Percentiles rank a stretch among this genome's conserved stretches.
Conservation (phyloP, 2,113 vertebrate genomes). For the Dipodomys stephensi region DNA sequence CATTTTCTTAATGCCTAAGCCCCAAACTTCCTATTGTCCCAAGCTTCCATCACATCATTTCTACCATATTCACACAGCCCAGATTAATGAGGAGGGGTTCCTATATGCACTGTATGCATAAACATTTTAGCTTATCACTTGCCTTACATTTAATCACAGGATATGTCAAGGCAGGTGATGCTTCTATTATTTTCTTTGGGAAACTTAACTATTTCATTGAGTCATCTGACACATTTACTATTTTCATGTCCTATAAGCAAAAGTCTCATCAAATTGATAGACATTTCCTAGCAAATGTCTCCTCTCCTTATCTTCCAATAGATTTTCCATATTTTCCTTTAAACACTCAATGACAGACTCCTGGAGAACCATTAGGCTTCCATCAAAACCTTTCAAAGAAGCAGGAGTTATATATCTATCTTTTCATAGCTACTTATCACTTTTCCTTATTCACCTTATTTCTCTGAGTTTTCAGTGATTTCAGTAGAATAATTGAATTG, state of each 20-base stretch:
- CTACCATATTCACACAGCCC: background rate
- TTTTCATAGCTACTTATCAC: slow-evolving; percentile 18
- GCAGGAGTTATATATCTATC: background rate
- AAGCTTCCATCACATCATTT: slow-evolving; percentile 15
- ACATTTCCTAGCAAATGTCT: background rate
- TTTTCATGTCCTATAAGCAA: background rate
- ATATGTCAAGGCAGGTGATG: background rate
- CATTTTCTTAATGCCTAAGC: slow-evolving; percentile 1
- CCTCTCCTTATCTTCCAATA: background rate
- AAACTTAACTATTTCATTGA: slow-evolving; percentile 4
- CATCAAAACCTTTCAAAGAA: background rate
- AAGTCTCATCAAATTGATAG: background rate
- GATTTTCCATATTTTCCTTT: slow-evolving; percentile 44
- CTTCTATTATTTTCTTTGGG: slow-evolving; percentile 32
- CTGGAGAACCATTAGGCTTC: background rate
- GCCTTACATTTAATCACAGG: slow-evolving; percentile 22
- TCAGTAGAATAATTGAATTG: slow-evolving; percentile 17
- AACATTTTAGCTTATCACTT: background rate
- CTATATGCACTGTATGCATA: too few species aligned
- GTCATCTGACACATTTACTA: background rate
- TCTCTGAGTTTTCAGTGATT: slow-evolving; percentile 23
- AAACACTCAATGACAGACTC: background rate
- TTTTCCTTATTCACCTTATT: slow-evolving; percentile 29
- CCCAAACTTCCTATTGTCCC: background rate
- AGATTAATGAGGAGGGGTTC: slow-evolving; percentile 18